Evolutionary conservation across 1,140 invertebrate genomes (phyloP), one percentile per base, ranked within the genome.

Genomic region (Trinorchestia longiramus): DNA sequence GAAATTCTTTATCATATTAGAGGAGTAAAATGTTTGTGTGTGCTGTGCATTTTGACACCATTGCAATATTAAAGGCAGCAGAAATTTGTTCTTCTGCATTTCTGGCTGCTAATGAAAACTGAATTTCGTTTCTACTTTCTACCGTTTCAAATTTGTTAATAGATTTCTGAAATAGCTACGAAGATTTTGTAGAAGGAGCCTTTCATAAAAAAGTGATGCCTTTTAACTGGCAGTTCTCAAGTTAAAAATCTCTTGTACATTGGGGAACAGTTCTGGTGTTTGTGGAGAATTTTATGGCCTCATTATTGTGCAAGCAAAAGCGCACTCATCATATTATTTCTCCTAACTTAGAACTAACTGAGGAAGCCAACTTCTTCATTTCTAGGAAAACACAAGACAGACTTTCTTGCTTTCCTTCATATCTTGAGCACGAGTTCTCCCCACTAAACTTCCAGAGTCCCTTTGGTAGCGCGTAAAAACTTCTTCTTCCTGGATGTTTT

Each of bases 331-430:
- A 45, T 36, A 47, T 94, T 45, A 94, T 94, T 45, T 45, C 43
- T 28, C 92, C 36, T 40, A 44, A n/a, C 92, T 6, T 43, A 1
- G 43, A 40, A 17, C 43, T 19, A 94, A 45, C 92, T 43, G 44
- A 15, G 41, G 40, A 90, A 94, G 92, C 36, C 45, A 94, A 94
- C 92, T 94, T 94, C 19, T 94, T 44, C 44, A 40, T 94, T n/a
- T 42, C 92, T 44, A 94, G 92, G 44, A 94, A 44, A 94, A 94
- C 92, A 47, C 43, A 94, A 6, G 92, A 94, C 41, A 94, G 92
- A 47, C 43, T 77, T 77, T 77, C 62, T 77, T 77, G 43, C 88
- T 90, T 90, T 42, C 88, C 43, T 90, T 90, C 88, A 41, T 90
- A 90, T 90, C 88, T 36, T 90, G 88, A 90, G 41, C 88, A 42